A percentile compares a stretch with the other conserved stretches of the same genome.
These are phyloP conservation scores for Stomatorhinus ivindoensis DNA, from an alignment of 2,113 vertebrate genomes.

Conservation along the genomic window DNA sequence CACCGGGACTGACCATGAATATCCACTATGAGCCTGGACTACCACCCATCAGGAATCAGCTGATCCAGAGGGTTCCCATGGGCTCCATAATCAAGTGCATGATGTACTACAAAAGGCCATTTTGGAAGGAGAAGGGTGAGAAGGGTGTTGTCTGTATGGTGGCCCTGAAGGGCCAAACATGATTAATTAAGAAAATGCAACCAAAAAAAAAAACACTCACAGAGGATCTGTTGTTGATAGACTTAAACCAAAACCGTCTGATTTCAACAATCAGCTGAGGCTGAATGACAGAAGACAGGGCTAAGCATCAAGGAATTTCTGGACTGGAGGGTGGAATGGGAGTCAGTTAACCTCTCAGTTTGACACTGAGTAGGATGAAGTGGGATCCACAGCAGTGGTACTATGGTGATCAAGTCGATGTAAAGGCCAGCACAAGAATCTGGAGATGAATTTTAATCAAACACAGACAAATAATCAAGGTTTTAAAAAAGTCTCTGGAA, in stretches of 20 bases:
- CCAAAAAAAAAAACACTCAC: neutral
- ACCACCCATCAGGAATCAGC: conserved; percentile 29
- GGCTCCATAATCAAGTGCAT: conserved; percentile 36
- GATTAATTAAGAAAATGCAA: neutral
- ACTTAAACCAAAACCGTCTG: neutral
- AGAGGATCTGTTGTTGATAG: neutral
- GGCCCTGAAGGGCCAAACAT: neutral
- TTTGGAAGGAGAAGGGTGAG: conserved; percentile 35
- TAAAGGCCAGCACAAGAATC: neutral
- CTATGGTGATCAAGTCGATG: neutral
- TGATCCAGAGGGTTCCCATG: conserved; percentile 34
- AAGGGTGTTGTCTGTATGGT: neutral
- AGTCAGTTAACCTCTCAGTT: neutral
- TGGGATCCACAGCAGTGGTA: neutral
- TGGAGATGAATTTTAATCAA: neutral
- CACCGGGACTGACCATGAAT: conserved; percentile 27
- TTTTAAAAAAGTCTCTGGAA: neutral
- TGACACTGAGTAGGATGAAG: neutral
- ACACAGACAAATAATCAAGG: neutral
- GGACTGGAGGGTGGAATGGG: neutral
- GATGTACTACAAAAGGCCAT: conserved; percentile 28
- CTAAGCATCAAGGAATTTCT: neutral
- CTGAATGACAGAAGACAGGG: neutral
- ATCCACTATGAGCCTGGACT: conserved; percentile 27
- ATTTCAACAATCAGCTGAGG: neutral